These are phyloP conservation scores for Saccopteryx bilineata DNA, from an alignment of 2,113 vertebrate genomes.

Conservation along the genomic window DNA sequence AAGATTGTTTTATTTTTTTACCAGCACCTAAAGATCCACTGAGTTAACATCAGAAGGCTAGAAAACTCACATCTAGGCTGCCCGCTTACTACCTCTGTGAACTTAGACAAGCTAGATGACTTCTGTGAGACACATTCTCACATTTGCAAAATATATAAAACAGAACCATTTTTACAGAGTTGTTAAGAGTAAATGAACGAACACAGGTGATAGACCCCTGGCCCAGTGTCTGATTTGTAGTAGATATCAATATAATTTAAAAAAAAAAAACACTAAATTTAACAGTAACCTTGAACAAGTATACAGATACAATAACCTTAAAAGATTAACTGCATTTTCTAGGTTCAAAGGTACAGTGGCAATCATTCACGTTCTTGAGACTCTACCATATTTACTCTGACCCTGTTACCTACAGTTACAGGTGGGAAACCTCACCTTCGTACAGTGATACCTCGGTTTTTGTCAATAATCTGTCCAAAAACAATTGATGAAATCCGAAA, in stretches of 20 bases:
- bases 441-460: too few species aligned
- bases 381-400: background rate
- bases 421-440: background rate
- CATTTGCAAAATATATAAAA: conserved; percentile 10
- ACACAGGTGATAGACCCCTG: background rate
- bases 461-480: too few species aligned
- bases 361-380: background rate
- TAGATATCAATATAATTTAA: background rate
- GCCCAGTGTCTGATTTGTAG: background rate
- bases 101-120: background rate
- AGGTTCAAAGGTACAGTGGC: background rate
- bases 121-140: background rate
- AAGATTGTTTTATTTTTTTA: background rate
- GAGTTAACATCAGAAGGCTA: background rate
- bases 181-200: background rate
- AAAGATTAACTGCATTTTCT: background rate
- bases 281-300: background rate
- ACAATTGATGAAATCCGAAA: too few species aligned
- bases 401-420: background rate
- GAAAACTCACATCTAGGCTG: background rate
- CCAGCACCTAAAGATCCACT: background rate
- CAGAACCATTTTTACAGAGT: background rate
- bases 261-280: background rate
- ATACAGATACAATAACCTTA: background rate
- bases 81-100: background rate